Percentiles rank a stretch among this genome's conserved stretches.
These are phyloP conservation scores for Drosophila prosaltans DNA, from an alignment of 1,140 invertebrate species.

Conservation along the genomic window DNA sequence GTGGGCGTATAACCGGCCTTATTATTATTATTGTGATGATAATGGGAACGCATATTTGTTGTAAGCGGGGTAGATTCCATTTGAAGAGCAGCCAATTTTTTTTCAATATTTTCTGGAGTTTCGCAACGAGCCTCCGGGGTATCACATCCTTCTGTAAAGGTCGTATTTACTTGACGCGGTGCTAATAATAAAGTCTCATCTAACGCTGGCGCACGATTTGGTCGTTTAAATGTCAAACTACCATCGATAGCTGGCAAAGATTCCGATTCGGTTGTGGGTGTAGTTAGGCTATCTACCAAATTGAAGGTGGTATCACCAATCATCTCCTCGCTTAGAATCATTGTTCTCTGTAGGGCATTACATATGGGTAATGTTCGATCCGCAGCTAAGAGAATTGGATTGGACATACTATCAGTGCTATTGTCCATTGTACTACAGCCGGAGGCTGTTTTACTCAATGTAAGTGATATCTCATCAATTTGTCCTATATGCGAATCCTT, in stretches of 20 bases:
- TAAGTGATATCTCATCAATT: constrained; percentile 77
- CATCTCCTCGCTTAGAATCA: constrained; percentile 74
- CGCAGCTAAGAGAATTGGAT: constrained; percentile 21
- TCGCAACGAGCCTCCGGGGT: constrained; percentile 73
- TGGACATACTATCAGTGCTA: constrained; percentile 76
- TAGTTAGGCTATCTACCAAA: constrained; percentile 70
- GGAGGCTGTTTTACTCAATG: constrained; percentile 73
- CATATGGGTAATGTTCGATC: constrained; percentile 19
- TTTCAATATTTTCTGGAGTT: constrained; percentile 70
- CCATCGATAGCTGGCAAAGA: constrained; percentile 19
- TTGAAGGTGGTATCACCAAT: constrained; percentile 75
- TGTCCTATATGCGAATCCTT: constrained; percentile 81
- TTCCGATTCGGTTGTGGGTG: constrained; percentile 41
- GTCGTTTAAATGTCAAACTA: constrained; percentile 56
- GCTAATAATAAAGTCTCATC: constrained; percentile 59
- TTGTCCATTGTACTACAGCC: constrained; percentile 81
- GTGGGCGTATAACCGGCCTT: constrained; percentile 63
- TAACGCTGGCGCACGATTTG: constrained; percentile 19
- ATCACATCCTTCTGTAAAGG: constrained; percentile 64
- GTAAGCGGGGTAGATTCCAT: constrained; percentile 74
- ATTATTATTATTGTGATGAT: constrained; percentile 40
- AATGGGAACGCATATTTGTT: constrained; percentile 41
- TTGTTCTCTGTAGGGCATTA: constrained; percentile 49
- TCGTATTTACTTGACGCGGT: constrained; percentile 60
- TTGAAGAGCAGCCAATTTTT: constrained; percentile 41